Base-by-base conservation (phyloP, 2,888 invertebrate species). In the Cataglyphis albicans region DNA sequence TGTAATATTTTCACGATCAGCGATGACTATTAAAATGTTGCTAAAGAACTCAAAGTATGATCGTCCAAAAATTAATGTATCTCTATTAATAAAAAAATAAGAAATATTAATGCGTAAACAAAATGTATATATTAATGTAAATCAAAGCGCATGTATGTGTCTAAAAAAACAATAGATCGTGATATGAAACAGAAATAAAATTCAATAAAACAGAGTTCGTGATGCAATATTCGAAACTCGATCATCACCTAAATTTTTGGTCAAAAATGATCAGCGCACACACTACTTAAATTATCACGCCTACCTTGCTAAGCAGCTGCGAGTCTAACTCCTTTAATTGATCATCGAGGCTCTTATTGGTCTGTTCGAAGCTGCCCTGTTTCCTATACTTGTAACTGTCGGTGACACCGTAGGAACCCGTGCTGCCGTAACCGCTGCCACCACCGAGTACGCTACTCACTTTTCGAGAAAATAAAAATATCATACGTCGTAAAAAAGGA, bases 321-420 rank as follows among this genome's bases (percentile, higher is more conserved):
- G 97, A 97, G 95, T 98, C 97, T 90, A 98, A 96, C 95, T 97
- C 97, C 94, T 97, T 97, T 90, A 98, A 95, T 94, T 97, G 97
- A 95, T 97, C 97, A 94, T 97, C 97, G 91, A 97, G 95, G 55
- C 97, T 97, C 90, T 97, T 96, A 84, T 97, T 97, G 15, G 97
- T 96, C 93, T 97, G 96, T 95, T 97, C 97, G 95, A 97, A 97
- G 88, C 96, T 96, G 90, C 96, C 95, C 90, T 95, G 95, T 84
- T 95, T 95, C 90, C 95, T 95, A 89, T 94, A 95, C 84, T 94
- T 95, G 90, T 96, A 96, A 73, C 95, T 95, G 90, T 96, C 96
- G 86, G 96, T 95, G 61, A 96, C 96, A 25, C 95, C 95, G 88
- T 96, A 96, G 2, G 96, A 96, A 91, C 95, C 95, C 75, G 95